Base-by-base conservation (phyloP, 1,140 invertebrate genomes). In the Drosophila chauvacae region DNA sequence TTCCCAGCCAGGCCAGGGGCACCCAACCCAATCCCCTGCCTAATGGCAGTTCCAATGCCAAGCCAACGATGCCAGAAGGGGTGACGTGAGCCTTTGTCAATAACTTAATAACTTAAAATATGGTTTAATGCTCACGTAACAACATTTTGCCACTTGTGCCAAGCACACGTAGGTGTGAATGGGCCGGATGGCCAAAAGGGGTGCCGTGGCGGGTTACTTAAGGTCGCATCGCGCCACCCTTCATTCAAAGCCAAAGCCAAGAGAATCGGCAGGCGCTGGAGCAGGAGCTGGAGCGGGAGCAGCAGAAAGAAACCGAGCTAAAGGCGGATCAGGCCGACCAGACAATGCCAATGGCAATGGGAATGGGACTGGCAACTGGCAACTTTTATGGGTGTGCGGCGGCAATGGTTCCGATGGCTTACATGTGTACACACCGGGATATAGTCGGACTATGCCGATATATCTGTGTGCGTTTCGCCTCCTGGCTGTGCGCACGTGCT, bases 81-180 rank as follows among this genome's bases (percentile, higher is more conserved):
- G 81, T 88, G 85, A 88, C 81, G 85, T 90, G 85, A 81, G 85
- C 81, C 81, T 90, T 85, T 90, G 81, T 90, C 85, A 90, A 90
- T 90, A 90, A 90, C 85, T 90, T 90, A 90, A 90, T 90, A 90
- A 90, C 85, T 90, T 90, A 90, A 90, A 90, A 90, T 90, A 90
- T 90, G 85, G 81, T 90, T 90, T 90, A 90, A 90, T 90, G 85
- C 81, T 81, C 85, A 90, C 85, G 85, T 88, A 88, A 88, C 85
- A 88, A 88, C 84, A 87, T 87, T 87, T 87, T 88, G 84, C 84
- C 84, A 87, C 84, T 87, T 88, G 84, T 80, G 69, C 80, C 84
- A 75, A 84, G 81, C 81, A 72, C 77, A 68, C 48, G 76, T 47
- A 66, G 86, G 84, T 87, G 84, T 70, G 64, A 87, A 87, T 63